Base-by-base conservation (phyloP, 2,888 invertebrate genomes). In the Eupithecia vulgata region DNA sequence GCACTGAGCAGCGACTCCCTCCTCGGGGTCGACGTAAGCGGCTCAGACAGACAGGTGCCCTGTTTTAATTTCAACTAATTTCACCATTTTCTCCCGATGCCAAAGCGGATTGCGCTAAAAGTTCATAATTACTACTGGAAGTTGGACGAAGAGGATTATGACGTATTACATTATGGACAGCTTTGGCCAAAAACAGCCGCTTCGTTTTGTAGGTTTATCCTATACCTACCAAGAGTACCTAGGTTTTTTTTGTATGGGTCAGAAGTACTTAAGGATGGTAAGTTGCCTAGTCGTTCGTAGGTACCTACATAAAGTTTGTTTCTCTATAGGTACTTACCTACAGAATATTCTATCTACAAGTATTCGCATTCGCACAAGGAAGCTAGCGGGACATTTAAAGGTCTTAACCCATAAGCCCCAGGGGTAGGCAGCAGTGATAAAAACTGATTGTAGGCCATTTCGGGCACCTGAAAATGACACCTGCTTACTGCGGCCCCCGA, bases 11-110 rank as follows among this genome's bases (percentile, higher is more conserved):
- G 52, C 48, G 69, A 42, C 52, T 70, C 62, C 15, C 13, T 34
- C 34, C 6, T n/a, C 35, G 17, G 59, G 70, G 68, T 66, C 75
- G 67, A 17, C 68, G 61, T 91, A 92, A 92, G 90, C 92, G 91
- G 92, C 91, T 91, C 91, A 90, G 91, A 30, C 30, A 30, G 30
- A 87, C 91, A 92, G 91, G 91, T 90, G 89, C 83, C 84, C 84
- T 81, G 85, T 91, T 92, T 93, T 91, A 92, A 92, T 91, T 91
- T 87, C 85, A 85, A 89, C 90, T 90, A 91, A 92, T 92, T 92
- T 90, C 80, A 79, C 77, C 57, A 65, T 71, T 74, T 74, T 90
- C 80, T 80, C 78, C 85, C 87, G 87, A 82, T 84, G 85, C 85
- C 83, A 89, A 92, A 93, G 92, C 90, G 89, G 93, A 91, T 92